These are phyloP conservation scores for Rhagophthalmus giganteus DNA, from an alignment of 2,888 invertebrate genomes.

Conservation along the genomic window DNA sequence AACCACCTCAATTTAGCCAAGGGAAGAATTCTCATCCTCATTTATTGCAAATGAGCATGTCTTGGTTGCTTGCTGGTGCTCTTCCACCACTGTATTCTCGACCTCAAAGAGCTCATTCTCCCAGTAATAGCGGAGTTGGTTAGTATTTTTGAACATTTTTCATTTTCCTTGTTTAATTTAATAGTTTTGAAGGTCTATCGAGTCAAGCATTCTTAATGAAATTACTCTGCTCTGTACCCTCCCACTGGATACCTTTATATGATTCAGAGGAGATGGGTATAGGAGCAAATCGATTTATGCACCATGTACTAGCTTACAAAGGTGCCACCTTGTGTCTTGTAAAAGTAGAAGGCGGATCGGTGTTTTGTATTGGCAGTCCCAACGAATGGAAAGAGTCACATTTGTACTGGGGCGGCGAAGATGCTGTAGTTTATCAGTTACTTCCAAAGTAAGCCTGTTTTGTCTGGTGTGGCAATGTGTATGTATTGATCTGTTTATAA, in stretches of 20 bases:
- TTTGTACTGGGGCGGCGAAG: conserved; percentile 82
- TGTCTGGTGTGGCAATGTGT: conserved; percentile 1
- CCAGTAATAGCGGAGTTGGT: conserved; percentile 51
- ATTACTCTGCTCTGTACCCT: conserved; percentile 68
- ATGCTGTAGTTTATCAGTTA: conserved; percentile 76
- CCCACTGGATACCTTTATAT: conserved; percentile 86
- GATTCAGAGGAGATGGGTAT: conserved; percentile 82
- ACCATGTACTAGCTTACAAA: conserved; percentile 81
- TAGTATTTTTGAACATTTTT: conserved; percentile 13
- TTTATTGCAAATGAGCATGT: conserved; percentile 53
- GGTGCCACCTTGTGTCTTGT: conserved; percentile 68
- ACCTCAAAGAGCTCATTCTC: conserved; percentile 52
- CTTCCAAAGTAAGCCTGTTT: conserved; percentile 65
- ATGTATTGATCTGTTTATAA: neutral
- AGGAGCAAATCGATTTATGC: conserved; percentile 82
- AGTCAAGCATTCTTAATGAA: conserved; percentile 63
- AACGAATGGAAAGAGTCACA: conserved; percentile 86
- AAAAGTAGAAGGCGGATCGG: conserved; percentile 62
- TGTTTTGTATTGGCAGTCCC: conserved; percentile 76
- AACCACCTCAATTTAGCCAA: conserved; percentile 56
- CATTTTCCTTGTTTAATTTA: neutral
- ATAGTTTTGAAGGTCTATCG: conserved; percentile 41
- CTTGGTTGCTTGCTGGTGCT: conserved; percentile 54
- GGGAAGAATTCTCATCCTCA: conserved; percentile 47
- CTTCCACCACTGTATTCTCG: conserved; percentile 50